These are phyloP conservation scores for Penaeus japonicus DNA, from an alignment of 1,140 invertebrate genomes.

Conservation along the genomic window DNA sequence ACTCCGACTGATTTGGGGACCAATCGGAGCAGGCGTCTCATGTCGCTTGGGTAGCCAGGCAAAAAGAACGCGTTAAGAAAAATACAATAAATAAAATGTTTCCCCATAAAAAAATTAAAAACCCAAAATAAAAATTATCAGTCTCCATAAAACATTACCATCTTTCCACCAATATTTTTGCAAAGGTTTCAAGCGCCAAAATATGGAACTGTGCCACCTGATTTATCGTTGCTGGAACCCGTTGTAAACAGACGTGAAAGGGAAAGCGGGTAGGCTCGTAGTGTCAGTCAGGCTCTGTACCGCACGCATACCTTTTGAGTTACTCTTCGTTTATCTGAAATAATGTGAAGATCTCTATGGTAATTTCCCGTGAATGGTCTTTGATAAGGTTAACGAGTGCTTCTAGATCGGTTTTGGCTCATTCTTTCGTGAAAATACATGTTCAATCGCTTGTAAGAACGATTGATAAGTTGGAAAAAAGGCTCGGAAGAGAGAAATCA, in stretches of 20 bases:
- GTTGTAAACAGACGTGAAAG: constrained; percentile 40
- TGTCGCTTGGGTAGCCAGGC: not conserved
- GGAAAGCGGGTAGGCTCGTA: constrained; percentile 10
- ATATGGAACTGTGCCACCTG: not conserved
- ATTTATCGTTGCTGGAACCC: constrained; percentile 31
- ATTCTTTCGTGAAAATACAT: no score
- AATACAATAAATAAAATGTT: constrained; percentile 3
- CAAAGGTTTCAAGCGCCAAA: no score
- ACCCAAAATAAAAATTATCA: not conserved
- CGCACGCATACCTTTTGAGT: not conserved
- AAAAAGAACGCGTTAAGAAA: not conserved
- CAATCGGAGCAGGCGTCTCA: not conserved
- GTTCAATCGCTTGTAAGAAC: no score
- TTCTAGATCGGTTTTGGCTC: no score
- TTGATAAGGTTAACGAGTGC: no score
- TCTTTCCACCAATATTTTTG: no score
- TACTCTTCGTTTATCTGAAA: not conserved
- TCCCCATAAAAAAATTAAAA: not conserved
- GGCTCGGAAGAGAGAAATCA: no score
- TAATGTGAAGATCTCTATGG: not conserved
- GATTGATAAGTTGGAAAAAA: no score
- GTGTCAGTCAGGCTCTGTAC: not conserved
- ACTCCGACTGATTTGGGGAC: not conserved
- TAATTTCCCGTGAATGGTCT: no score
- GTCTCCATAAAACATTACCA: no score